Conservation (phyloP, 1,140 invertebrate genomes). For the Planococcus citri region DNA sequence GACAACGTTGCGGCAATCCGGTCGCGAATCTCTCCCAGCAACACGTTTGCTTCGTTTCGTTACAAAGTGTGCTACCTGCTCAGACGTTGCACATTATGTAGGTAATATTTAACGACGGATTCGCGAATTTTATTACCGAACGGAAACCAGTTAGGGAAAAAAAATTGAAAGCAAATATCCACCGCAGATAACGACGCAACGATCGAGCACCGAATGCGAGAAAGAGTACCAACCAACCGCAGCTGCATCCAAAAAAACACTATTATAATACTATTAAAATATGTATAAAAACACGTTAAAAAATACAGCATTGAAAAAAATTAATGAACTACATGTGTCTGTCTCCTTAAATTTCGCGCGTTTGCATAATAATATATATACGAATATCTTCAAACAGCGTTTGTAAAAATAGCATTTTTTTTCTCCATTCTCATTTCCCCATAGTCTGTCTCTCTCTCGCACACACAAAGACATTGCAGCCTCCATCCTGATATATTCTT, state of each 20-base stretch:
- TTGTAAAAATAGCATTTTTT: too few species aligned
- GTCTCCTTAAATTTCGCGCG: neutral
- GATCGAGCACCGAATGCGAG: neutral
- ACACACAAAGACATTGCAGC: too few species aligned
- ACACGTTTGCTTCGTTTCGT: neutral
- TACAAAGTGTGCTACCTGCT: neutral
- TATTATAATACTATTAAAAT: too few species aligned
- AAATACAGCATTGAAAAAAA: too few species aligned
- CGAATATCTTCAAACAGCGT: too few species aligned
- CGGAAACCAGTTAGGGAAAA: neutral
- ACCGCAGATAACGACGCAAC: neutral
- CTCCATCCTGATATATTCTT: too few species aligned
- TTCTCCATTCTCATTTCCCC: too few species aligned
- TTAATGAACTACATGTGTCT: neutral
- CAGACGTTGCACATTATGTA: neutral
- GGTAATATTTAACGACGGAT: conserved; percentile 6
- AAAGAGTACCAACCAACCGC: neutral
- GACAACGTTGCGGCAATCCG: too few species aligned
- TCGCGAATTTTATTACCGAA: neutral
- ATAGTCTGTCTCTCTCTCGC: too few species aligned
- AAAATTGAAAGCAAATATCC: conserved; percentile 7
- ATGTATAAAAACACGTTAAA: neutral
- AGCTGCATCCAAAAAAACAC: neutral
- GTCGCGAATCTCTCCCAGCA: neutral
- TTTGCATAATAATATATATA: too few species aligned